Conservation (phyloP, 64 coral and sea anemone species). For the Exaiptasia diaphana region DNA sequence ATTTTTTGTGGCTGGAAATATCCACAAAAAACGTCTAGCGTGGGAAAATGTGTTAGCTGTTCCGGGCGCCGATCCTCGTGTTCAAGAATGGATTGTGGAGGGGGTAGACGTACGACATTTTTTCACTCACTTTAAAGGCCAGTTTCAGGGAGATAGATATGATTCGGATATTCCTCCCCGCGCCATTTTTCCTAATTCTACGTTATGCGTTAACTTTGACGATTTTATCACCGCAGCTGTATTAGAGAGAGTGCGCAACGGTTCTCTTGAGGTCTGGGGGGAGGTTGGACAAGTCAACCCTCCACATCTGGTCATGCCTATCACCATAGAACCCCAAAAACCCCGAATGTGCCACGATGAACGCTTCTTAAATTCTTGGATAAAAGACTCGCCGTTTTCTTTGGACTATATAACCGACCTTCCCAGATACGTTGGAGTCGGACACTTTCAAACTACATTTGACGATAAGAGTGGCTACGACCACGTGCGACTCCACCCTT, state of each 20-base stretch:
- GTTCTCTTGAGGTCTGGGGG: not conserved
- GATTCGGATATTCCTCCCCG: not conserved
- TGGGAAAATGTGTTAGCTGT: not conserved
- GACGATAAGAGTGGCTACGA: slow-evolving; percentile 54
- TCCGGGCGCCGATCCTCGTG: not conserved
- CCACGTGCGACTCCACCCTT: not conserved
- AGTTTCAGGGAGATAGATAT: not conserved
- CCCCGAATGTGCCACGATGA: slow-evolving; percentile 18
- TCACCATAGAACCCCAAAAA: slow-evolving; percentile 3
- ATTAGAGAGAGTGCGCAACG: not conserved
- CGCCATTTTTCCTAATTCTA: not conserved
- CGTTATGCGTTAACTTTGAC: not conserved
- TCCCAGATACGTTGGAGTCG: not conserved
- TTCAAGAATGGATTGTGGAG: not conserved
- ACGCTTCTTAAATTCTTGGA: slow-evolving; percentile 36
- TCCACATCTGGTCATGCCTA: slow-evolving; percentile 5
- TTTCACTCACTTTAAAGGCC: not conserved
- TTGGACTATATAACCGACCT: slow-evolving; percentile 36
- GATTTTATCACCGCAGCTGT: not conserved
- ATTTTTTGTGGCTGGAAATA: not conserved
- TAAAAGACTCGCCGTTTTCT: slow-evolving; percentile 16
- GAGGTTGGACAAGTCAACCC: not conserved
- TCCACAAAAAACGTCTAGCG: not conserved
- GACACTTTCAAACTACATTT: slow-evolving; percentile 13
- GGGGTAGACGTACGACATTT: not conserved